A percentile compares a stretch with the other conserved stretches of the same genome.
Conservation (phyloP, 2,888 invertebrate genomes). For the Agrotis clavis region DNA sequence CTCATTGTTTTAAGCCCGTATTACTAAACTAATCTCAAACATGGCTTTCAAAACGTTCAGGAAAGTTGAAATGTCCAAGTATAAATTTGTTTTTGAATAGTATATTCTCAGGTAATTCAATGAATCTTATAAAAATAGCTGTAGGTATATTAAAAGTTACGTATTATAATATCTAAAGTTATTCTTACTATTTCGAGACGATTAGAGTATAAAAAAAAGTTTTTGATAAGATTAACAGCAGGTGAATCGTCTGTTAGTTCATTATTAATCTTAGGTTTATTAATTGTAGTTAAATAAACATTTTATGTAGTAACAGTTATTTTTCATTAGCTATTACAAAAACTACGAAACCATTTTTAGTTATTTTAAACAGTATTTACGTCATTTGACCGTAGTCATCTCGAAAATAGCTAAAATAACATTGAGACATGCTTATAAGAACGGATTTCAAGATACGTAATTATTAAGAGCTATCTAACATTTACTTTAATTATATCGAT, state of each 20-base stretch:
- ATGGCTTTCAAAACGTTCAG: not conserved
- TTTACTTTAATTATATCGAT: not conserved
- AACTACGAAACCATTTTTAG: not conserved
- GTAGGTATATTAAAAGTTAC: no score
- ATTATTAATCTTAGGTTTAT: not conserved
- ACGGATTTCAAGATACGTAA: not conserved
- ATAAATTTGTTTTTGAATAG: not conserved
- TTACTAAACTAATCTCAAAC: constrained; percentile 28
- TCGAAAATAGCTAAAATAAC: not conserved
- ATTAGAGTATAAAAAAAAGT: no score
- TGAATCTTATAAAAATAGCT: not conserved
- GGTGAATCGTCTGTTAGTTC: not conserved
- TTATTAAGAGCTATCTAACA: not conserved
- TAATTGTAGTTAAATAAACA: not conserved
- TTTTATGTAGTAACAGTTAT: not conserved
- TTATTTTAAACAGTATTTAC: not conserved
- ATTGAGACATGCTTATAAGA: no score
- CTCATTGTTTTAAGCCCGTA: constrained; percentile 20
- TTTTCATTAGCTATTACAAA: not conserved
- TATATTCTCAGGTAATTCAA: not conserved
- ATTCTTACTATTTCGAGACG: no score
- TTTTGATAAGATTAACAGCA: not conserved
- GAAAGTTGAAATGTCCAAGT: not conserved
- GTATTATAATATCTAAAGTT: no score
- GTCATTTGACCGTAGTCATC: not conserved